Base-by-base conservation (phyloP, 2,113 vertebrate species). In the Sterrhoptilus dennistouni region DNA sequence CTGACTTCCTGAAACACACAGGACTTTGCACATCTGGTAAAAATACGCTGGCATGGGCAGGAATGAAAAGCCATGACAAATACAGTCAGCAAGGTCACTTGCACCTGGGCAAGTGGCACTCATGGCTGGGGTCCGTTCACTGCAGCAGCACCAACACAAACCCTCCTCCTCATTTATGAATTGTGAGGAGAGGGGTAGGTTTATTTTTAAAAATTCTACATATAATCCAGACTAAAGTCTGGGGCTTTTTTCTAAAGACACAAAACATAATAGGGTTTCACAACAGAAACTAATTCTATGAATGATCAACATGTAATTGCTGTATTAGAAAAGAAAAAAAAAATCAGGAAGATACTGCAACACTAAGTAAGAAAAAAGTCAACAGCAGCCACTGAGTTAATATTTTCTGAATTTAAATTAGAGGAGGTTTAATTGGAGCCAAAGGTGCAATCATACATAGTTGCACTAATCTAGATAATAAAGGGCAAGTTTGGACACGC, bases 91-190 rank as follows among this genome's bases (percentile, higher is more conserved):
- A 47, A 38, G 7, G 65, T 40, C 24, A 31, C 19, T 23, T 56
- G 56, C 69, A 91, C n/a, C 29, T 1, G 0, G 20, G 4, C n/a
- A n/a, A n/a, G 2, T 11, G 24, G 38, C 69, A 42, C 24, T n/a
- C 33, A 12, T 0, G 2, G 3, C 63, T 45, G 45, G 21, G 33
- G 7, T n/a, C 47, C 4, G 8, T 38, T 64, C 0, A 0, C 61
- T 54, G 61, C 53, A 82, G 45, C 60, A 75, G 29, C 59, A 42
- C 3, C 4, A 47, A 27, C 9, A 47, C 49, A 14, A 53, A 65
- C 24, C 20, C 60, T 66, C 53, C 35, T 70, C 24, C 22, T 29
- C 18, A 9, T 23, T 44, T 12, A 31, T 2, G 12, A 29, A n/a
- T 2, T 38, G 11, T 12, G 15, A 24, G 23, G 20, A 28, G 8